Conservation (phyloP, 2,888 invertebrate genomes). For the Volucella zonaria region DNA sequence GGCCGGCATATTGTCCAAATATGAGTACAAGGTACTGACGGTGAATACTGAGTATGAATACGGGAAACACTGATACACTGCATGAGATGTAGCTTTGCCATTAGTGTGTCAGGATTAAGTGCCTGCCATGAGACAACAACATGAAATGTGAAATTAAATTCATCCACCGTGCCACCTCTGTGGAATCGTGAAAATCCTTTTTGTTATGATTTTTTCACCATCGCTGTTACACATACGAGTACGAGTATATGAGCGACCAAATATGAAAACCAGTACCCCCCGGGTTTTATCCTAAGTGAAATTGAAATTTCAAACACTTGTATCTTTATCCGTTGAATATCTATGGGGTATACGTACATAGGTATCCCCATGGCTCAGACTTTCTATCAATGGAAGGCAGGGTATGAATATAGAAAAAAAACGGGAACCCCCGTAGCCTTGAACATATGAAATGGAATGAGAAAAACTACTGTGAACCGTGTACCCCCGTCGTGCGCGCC, state of each 20-base stretch:
- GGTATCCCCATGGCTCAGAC: not conserved
- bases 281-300: conserved; percentile 10
- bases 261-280: not conserved
- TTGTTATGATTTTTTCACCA: conserved; percentile 37
- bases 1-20: conserved; percentile 7
- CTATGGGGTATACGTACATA: not conserved
- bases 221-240: not conserved
- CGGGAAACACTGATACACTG: not conserved
- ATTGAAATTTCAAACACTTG: conserved; percentile 45
- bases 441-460: conserved; percentile 7
- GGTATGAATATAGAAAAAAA: conserved; percentile 7
- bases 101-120: conserved; percentile 57
- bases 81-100: conserved; percentile 33
- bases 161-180: not conserved
- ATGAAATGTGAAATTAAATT: conserved; percentile 36
- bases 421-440: not conserved
- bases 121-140: conserved; percentile 47
- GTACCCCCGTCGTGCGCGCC: not conserved
- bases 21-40: not conserved
- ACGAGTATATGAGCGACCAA: not conserved
- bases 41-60: too few relatives aligned
- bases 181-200: conserved; percentile 29
- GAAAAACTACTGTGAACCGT: not conserved
- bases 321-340: conserved; percentile 10
- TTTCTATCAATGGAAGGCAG: too few relatives aligned